A percentile compares a stretch with the other conserved stretches of the same genome.
Evolutionary conservation across 2,797 vertebrate species (phyloP).

Genomic region (Falco concolor): DNA sequence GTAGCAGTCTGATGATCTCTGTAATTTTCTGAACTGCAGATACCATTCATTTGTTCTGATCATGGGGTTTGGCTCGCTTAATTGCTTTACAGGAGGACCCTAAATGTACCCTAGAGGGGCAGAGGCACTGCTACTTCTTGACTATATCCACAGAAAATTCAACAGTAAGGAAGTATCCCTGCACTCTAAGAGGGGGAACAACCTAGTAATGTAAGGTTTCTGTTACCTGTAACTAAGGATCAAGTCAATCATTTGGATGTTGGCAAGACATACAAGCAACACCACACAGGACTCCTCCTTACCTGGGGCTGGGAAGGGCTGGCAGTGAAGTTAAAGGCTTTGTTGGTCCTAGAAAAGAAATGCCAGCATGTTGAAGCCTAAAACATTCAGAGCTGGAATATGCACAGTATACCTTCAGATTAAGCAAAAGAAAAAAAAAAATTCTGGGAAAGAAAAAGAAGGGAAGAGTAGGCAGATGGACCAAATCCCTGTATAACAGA

Average conservation of each 20-base stretch:
- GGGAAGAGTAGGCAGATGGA: neutral
- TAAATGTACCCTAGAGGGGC: neutral
- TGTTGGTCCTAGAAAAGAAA: conserved; percentile 70
- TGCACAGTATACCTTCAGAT: neutral
- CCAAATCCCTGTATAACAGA: neutral
- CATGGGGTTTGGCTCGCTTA: neutral
- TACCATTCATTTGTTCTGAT: neutral
- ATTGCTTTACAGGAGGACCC: neutral
- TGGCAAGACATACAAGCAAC: neutral
- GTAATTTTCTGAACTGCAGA: neutral
- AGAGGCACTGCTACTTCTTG: neutral
- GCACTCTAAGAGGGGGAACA: neutral
- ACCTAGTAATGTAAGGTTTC: neutral
- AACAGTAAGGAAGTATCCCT: neutral
- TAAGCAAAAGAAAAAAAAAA: neutral
- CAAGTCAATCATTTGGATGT: neutral
- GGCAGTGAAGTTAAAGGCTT: conserved; percentile 75
- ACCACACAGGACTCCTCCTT: neutral
- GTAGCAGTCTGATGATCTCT: neutral
- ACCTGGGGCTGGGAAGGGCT: conserved; percentile 83
- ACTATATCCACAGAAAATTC: neutral
- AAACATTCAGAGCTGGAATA: neutral
- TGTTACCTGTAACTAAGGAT: neutral
- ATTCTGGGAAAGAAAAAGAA: neutral
- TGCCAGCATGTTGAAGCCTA: neutral